Base-by-base conservation (phyloP, 2,888 invertebrate genomes). In the Nysson spinosus region DNA sequence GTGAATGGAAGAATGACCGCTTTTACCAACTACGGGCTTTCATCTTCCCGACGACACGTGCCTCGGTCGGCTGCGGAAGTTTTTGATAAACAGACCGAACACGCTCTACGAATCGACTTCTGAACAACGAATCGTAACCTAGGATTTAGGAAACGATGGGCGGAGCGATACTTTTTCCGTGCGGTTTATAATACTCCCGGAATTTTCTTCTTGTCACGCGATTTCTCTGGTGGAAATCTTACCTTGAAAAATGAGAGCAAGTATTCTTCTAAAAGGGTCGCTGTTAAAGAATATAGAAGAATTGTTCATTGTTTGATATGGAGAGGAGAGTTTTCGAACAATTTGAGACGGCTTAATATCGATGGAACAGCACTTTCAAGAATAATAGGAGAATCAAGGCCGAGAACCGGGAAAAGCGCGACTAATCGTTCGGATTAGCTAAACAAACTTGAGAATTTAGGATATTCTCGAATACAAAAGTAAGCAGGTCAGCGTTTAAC, bases 401-500 rank as follows among this genome's bases (percentile, higher is more conserved):
- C 24, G 14, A 12, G 40, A 32, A 32, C 16, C 24, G 14, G 14
- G 40, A 32, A 32, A 58, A 54, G 69, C 74, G 70, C 52, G 64
- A 70, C 76, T 69, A 77, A 76, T 74, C 66, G 54, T 11, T 28
- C 24, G 60, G 70, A 47, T 62, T 62, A 50, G 49, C 61, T 68
- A 68, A 70, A 70, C 69, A 75, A 70, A 72, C 70, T 67, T 42
- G 24, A 11, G 16, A 30, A 9, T 7, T 16, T 17, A 5, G 32
- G 47, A 42, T 37, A 51, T 51, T 56, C 52, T 57, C n/a, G 42
- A 49, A 43, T 64, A 71, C 65, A 72, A 71, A 77, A 70, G 63
- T 70, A 73, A 71, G 55, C 60, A 42, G 66, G 58, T 68, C 67
- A 70, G 75, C 75, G 72, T 75, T 75, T 74, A 62, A 63, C 50